Conservation (phyloP, 2,113 vertebrate genomes). For the Serinus canaria region DNA sequence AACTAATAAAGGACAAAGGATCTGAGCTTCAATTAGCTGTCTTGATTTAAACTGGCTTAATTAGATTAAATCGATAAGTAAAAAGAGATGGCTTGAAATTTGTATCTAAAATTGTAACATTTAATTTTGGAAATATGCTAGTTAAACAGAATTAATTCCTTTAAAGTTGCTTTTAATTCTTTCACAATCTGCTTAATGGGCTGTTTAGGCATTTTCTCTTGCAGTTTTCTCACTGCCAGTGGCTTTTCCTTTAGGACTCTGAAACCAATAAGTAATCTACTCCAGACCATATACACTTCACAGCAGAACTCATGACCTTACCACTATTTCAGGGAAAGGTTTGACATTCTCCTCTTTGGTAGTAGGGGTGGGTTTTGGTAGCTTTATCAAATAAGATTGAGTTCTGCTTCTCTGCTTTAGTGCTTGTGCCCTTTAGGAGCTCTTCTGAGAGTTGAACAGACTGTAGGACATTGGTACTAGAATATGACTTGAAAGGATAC, state of each 20-base stretch:
- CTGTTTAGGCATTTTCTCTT: not conserved
- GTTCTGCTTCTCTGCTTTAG: not conserved
- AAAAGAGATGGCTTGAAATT: not conserved
- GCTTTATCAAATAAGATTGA: not conserved
- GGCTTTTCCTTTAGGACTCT: not conserved
- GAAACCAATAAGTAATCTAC: not conserved
- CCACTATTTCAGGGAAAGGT: not conserved
- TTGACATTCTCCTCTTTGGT: not conserved
- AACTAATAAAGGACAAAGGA: slow-evolving; percentile 21
- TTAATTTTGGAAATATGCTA: not conserved
- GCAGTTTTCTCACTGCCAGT: not conserved
- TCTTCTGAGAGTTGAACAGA: not conserved
- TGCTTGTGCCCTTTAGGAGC: not conserved
- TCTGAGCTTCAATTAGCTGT: not conserved
- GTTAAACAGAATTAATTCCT: not conserved
- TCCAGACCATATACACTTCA: not conserved
- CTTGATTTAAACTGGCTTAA: not conserved
- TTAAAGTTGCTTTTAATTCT: not conserved
- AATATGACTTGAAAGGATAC: slow-evolving; percentile 7
- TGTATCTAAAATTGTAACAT: not conserved
- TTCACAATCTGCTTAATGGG: not conserved
- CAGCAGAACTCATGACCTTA: not conserved
- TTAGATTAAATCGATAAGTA: not conserved
- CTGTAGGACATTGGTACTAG: not conserved
- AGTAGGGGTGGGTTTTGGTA: not conserved